Evolutionary conservation across 2,888 invertebrate genomes (phyloP), one percentile per base, ranked within the genome.

Genomic region (Ormyrus nitidulus): DNA sequence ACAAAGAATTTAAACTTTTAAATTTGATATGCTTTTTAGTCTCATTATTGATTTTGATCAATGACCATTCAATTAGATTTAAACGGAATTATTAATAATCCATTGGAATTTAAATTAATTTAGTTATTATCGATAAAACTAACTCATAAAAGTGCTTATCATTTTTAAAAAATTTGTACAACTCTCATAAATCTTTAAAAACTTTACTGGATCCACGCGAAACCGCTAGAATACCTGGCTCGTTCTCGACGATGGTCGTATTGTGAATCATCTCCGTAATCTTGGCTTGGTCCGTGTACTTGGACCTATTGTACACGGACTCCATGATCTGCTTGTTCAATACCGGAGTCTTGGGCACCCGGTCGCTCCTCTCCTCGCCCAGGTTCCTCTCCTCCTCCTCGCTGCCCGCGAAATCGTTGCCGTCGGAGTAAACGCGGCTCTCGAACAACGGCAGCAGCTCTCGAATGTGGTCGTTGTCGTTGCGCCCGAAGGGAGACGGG

Each of bases 381-480:
- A 4, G 34, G 34, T 34, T 34, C 34, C n/a, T 13, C 8, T 10
- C 10, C 1, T 62, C 34, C 2, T 65, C 64, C 10, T 71, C 62
- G 44, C 9, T 46, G 0, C 0, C 4, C 34, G 34, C 34, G 3
- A 34, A 34, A n/a, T 54, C 11, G 62, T 81, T 73, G 56, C 80
- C 65, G 54, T 56, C 58, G 34, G 34, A 4, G 19, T 75, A 34
- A 6, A 10, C 34, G 34, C 44, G 56, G 13, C 53, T 58, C 46
- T 80, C 75, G n/a, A 80, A 65, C 9, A 69, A 70, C 0, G 77
- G 77, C 56, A 73, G 11, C 5, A 77, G 13, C 0, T 81, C 74
- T 13, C 48, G 48, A 7, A 77, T 77, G 9, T 48, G 73, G 10
- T 79, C 64, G 4, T 59, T 68, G 44, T 6, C 2, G 0, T 10